Evolutionary conservation across 2,797 vertebrate genomes (phyloP).

Genomic region (Danio kyathit): DNA sequence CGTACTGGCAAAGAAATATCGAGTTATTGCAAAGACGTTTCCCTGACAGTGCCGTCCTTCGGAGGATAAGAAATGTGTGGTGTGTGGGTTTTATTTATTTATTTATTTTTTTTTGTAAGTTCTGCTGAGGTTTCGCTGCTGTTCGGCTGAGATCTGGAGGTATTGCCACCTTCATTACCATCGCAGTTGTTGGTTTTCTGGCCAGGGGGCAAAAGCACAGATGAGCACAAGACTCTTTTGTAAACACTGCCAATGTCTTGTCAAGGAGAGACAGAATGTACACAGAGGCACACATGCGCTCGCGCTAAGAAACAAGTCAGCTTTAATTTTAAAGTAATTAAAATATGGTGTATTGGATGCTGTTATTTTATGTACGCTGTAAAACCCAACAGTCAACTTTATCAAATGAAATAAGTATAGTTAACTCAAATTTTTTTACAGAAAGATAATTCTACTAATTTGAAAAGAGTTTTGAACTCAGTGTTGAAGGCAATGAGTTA

Average conservation of each 20-base stretch:
- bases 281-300: constrained; percentile 7
- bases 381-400: too few relatives aligned
- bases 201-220: constrained; percentile 47
- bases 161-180: constrained; percentile 54
- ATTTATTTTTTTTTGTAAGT: constrained; percentile 3
- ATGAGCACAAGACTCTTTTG: constrained; percentile 61
- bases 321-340: neutral
- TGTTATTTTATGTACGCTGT: too few relatives aligned
- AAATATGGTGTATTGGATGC: neutral
- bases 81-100: constrained; percentile 21
- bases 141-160: constrained; percentile 49
- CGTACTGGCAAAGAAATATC: constrained; percentile 46
- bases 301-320: neutral
- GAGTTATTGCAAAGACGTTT: constrained; percentile 46
- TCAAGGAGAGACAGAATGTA: constrained; percentile 48
- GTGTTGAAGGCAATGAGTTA: too few relatives aligned
- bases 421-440: too few relatives aligned
- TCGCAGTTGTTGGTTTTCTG: constrained; percentile 55
- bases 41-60: constrained; percentile 27
- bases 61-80: constrained; percentile 13
- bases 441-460: too few relatives aligned
- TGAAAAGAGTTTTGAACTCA: too few relatives aligned
- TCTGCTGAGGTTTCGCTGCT: constrained; percentile 37
- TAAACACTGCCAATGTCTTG: constrained; percentile 59
- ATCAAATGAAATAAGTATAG: too few relatives aligned